Percentiles rank a stretch among this genome's conserved stretches.
These are phyloP conservation scores for Chloroceryle amazona DNA, from an alignment of 2,797 vertebrate genomes.

Conservation along the genomic window DNA sequence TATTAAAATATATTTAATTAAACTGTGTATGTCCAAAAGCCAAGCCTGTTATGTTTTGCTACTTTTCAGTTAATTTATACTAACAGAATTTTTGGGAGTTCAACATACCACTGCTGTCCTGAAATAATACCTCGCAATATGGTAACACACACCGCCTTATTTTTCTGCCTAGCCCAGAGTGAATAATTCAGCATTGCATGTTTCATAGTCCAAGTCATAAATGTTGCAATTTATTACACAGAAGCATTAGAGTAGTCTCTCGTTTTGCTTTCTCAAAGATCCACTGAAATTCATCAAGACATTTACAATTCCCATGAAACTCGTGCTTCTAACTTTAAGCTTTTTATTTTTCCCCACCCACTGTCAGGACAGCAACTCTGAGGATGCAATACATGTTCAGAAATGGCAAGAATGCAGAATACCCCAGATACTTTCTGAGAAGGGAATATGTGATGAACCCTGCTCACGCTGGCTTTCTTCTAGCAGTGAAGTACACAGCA, in stretches of 20 bases:
- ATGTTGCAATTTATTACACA: slow-evolving; percentile 19
- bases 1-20: not conserved
- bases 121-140: not conserved
- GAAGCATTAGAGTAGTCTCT: not conserved
- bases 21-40: not conserved
- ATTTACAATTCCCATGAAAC: slow-evolving; percentile 24
- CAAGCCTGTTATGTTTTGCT: not conserved
- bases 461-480: not conserved
- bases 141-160: not conserved
- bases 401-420: not conserved
- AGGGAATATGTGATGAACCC: not conserved
- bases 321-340: not conserved
- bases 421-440: not conserved
- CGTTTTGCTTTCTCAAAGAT: slow-evolving; percentile 33
- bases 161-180: not conserved
- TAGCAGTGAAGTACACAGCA: not conserved
- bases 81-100: slow-evolving; percentile 7
- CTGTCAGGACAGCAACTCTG: not conserved
- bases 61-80: not conserved
- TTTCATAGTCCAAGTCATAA: slow-evolving; percentile 35
- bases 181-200: not conserved
- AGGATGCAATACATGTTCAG: not conserved
- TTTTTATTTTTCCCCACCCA: not conserved
- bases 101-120: not conserved
- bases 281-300: slow-evolving; percentile 8